Conservation (phyloP, 2,888 invertebrate species). For the Aleiodes leptofemur region DNA sequence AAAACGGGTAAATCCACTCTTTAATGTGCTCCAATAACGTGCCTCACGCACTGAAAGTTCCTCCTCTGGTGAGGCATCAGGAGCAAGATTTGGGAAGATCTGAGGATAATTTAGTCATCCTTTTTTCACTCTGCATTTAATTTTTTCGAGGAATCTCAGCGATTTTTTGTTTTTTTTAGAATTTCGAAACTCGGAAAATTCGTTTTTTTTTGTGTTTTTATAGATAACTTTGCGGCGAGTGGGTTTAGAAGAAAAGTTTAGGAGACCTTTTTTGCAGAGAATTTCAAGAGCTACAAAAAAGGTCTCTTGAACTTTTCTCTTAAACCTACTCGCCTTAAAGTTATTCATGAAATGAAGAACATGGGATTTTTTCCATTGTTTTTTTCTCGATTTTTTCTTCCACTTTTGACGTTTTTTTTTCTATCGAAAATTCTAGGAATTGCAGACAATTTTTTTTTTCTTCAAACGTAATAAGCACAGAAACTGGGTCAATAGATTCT, state of each 20-base stretch:
- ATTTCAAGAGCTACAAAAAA: too few species aligned
- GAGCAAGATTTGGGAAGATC: slow-evolving; percentile 68
- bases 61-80: slow-evolving; percentile 83
- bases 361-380: not conserved
- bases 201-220: not conserved
- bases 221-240: too few species aligned
- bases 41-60: slow-evolving; percentile 87
- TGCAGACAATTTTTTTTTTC: slow-evolving; percentile 30
- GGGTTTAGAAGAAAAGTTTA: too few species aligned
- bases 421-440: too few species aligned
- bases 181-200: too few species aligned
- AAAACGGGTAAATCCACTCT: slow-evolving; percentile 88
- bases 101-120: slow-evolving; percentile 51
- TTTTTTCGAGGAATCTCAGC: too few species aligned
- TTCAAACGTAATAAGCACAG: not conserved
- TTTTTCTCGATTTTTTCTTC: not conserved
- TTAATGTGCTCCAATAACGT: slow-evolving; percentile 85
- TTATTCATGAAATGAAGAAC: not conserved
- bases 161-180: not conserved
- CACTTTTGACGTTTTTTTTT: too few species aligned
- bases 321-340: not conserved
- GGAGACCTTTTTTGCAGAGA: too few species aligned
- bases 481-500: too few species aligned
- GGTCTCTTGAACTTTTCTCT: too few species aligned
- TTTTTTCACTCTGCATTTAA: not conserved